Evolutionary conservation across 2,113 vertebrate species (phyloP), one percentile per base, ranked within the genome.

Genomic region (Mystacornis crossleyi): DNA sequence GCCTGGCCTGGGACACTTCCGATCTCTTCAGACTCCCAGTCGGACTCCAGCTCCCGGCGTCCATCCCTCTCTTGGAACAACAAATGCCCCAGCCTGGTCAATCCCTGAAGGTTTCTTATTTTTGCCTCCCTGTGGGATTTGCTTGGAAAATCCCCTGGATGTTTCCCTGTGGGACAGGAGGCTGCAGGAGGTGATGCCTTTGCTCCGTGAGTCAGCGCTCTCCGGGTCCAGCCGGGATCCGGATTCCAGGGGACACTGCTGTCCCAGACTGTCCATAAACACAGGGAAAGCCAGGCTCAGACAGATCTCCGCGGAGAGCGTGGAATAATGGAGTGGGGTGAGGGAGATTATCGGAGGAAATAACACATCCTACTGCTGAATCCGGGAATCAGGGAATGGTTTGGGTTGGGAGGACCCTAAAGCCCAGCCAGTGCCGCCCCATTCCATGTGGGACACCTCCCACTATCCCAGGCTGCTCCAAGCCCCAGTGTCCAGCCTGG

Each of bases 261-360:
- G 51, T 14, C 51, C 73, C 93, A 87, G 91, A 79, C 89, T 74
- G 6, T 81, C 19, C 55, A 36, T 45, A 85, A 90, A 86, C 94
- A 94, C 61, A 21, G 20, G 48, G 48, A 72, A 80, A 64, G 25
- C 11, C 53, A 42, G 18, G 48, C 25, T 61, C 6, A 4, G 71
- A 17, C 23, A 33, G 25, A 23, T 9, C 45, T 74, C 79, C 75
- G 5, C 16, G 82, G 24, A 79, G 86, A 78, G 5, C 66, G 18
- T 5, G 51, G 82, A 21, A 58, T 34, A 11, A 53, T 18, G 26
- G 4, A 45, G 10, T 20, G 24, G n/a, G 18, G 4, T 5, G 36
- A 83, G 47, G 47, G 24, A 31, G 42, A 28, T 78, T 18, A 28
- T n/a, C 47, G 34, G 47, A 47, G 50, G 43, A 36, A 92, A 58